phyloP scores from a whole-genome alignment of 2,113 vertebrate species.

The Odontophorus gujanensis region DNA sequence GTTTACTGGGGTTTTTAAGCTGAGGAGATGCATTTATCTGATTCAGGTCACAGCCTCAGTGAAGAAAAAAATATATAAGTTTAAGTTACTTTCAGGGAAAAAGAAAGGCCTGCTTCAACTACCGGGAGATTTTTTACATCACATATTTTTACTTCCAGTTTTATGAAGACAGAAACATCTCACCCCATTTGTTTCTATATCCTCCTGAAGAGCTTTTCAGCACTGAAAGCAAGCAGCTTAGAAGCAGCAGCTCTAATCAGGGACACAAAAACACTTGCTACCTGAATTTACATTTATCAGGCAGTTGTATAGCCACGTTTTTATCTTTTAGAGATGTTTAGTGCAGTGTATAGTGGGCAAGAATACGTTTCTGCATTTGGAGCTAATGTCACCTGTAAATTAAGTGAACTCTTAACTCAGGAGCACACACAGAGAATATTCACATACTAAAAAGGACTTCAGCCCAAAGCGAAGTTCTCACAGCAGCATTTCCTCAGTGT shows the following conservation, averaged over 20 bases:
- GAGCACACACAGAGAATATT: not conserved
- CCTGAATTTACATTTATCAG: not conserved
- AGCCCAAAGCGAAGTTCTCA: not conserved
- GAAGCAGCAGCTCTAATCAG: not conserved
- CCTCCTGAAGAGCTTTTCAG: not conserved
- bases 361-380: not conserved
- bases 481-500: not conserved
- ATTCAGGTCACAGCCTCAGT: conserved; percentile 19
- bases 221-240: not conserved
- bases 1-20: not conserved
- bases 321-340: not conserved
- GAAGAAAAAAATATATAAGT: conserved; percentile 7
- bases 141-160: not conserved
- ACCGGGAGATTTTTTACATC: not conserved
- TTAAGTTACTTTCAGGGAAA: not conserved
- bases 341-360: not conserved
- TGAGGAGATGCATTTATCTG: not conserved
- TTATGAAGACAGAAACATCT: not conserved
- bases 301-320: not conserved
- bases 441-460: not conserved
- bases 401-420: not conserved
- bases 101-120: not conserved
- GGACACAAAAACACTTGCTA: not conserved
- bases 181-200: not conserved
- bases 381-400: not conserved